Percentiles rank a stretch among this genome's conserved stretches.
These are phyloP conservation scores for Cosmia trapezina DNA, from an alignment of 2,888 invertebrate genomes.

Conservation along the genomic window DNA sequence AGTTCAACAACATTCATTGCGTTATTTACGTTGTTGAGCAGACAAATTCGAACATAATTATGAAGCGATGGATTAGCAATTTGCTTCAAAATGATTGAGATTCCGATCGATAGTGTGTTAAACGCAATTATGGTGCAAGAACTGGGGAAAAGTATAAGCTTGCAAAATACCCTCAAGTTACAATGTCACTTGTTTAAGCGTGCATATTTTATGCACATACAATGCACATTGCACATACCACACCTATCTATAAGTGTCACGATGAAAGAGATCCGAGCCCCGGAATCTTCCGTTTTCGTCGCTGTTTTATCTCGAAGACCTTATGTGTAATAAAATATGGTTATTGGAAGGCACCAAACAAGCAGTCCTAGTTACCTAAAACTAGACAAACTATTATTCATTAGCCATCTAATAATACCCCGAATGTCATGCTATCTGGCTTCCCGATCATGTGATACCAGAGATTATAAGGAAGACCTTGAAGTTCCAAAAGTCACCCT, in stretches of 20 bases:
- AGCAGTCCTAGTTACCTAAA: not conserved
- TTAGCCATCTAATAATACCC: slow-evolving; percentile 3
- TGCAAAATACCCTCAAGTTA: not conserved
- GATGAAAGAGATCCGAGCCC: not conserved
- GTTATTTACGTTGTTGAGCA: no score
- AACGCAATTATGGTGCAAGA: not conserved
- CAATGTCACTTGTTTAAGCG: not conserved
- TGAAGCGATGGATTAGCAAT: no score
- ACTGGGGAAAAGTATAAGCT: not conserved
- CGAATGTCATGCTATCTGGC: slow-evolving; percentile 12
- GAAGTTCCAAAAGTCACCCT: slow-evolving; percentile 44
- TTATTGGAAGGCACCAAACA: not conserved
- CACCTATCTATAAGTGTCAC: not conserved
- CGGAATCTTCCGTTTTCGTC: no score
- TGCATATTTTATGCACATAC: no score
- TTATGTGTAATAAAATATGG: not conserved
- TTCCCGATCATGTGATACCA: slow-evolving; percentile 24
- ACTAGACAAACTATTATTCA: not conserved
- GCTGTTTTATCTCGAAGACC: not conserved
- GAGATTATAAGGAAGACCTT: slow-evolving; percentile 40
- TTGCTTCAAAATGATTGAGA: no score
- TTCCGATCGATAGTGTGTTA: no score
- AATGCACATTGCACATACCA: not conserved
- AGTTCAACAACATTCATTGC: no score
- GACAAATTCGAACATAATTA: no score